Evolutionary conservation across 1,140 invertebrate genomes (phyloP).

Genomic region (Pseudoatta argentina): DNA sequence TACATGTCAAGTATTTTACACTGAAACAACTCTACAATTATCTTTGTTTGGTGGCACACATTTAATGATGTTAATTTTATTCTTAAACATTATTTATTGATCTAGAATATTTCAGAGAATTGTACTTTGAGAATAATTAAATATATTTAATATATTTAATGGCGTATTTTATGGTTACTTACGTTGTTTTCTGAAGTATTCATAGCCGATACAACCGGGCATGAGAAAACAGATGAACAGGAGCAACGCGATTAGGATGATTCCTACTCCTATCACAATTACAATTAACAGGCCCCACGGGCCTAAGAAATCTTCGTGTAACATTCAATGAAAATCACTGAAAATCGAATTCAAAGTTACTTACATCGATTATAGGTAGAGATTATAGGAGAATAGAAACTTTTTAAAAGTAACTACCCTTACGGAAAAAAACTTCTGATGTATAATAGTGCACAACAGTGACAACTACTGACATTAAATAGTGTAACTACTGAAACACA

Average conservation of each 20-base stretch:
- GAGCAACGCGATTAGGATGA: slow-evolving; percentile 80
- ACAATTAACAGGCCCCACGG: slow-evolving; percentile 85
- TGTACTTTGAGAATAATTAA: background rate
- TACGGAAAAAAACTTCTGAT: too few species aligned
- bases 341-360: slow-evolving; percentile 39
- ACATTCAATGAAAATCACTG: slow-evolving; percentile 81
- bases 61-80: slow-evolving; percentile 10
- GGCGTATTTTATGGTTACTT: slow-evolving; percentile 67
- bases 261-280: slow-evolving; percentile 78
- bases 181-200: slow-evolving; percentile 82
- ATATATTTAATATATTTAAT: background rate
- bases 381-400: too few species aligned
- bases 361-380: too few species aligned
- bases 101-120: too few species aligned
- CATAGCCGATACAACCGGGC: slow-evolving; percentile 85
- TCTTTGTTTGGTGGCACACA: background rate
- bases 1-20: background rate
- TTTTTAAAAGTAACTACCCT: too few species aligned
- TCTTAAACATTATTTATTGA: background rate
- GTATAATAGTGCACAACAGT: too few species aligned
- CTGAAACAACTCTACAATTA: background rate
- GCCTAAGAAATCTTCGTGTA: slow-evolving; percentile 81
- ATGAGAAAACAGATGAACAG: slow-evolving; percentile 85
- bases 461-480: too few species aligned
- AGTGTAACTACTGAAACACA: too few species aligned